Conservation (phyloP, 2,888 invertebrate species). For the Galeopsomyia nigrocyanea region DNA sequence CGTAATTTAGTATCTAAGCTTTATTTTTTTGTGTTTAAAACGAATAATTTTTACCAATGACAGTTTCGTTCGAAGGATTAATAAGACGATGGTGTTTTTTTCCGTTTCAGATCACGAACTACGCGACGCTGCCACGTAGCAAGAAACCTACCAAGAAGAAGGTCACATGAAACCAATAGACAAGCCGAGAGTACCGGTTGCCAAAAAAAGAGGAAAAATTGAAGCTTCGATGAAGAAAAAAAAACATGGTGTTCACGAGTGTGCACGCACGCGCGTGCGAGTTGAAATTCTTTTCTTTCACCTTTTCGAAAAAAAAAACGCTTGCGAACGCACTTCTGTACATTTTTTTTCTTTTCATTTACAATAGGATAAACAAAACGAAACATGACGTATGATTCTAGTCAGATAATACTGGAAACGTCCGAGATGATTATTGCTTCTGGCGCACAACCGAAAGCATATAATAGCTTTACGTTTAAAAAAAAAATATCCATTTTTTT, state of each 20-base stretch:
- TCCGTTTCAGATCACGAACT: constrained; percentile 76
- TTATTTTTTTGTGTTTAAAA: constrained; percentile 19
- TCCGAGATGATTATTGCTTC: background rate
- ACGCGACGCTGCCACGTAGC: constrained; percentile 81
- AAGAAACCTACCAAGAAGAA: constrained; percentile 83
- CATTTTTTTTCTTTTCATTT: constrained; percentile 8
- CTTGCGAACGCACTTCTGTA: background rate
- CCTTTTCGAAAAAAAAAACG: background rate
- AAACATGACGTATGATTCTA: constrained; percentile 23
- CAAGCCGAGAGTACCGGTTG: too few relatives aligned
- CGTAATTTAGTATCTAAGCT: constrained; percentile 13
- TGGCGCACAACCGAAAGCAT: too few relatives aligned
- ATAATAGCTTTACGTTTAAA: too few relatives aligned
- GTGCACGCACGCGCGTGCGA: background rate
- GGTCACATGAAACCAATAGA: constrained; percentile 61
- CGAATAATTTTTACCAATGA: constrained; percentile 17
- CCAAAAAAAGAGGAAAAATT: too few relatives aligned
- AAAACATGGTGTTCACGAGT: constrained; percentile 4
- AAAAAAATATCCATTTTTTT: too few relatives aligned
- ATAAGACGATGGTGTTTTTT: background rate
- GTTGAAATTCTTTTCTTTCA: background rate
- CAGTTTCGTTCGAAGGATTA: background rate
- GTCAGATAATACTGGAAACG: constrained; percentile 26
- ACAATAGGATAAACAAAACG: constrained; percentile 10
- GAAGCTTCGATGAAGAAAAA: background rate